A percentile compares a stretch with the other conserved stretches of the same genome.
Evolutionary conservation across 2,888 invertebrate genomes (phyloP).

Genomic region (Tillus elongatus): DNA sequence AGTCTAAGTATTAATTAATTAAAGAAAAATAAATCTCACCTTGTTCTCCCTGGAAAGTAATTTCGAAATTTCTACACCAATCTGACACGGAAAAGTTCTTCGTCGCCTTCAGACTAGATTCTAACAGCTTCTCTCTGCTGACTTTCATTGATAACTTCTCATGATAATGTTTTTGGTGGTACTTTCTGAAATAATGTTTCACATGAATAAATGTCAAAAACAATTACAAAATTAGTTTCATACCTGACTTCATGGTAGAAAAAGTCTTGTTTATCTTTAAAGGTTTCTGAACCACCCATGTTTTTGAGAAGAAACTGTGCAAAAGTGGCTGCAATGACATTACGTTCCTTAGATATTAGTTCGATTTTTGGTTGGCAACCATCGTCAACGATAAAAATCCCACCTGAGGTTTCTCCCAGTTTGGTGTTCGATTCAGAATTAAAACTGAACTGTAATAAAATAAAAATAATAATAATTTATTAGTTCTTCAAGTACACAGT

Average conservation of each 20-base stretch:
- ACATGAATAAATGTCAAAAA: too few species aligned
- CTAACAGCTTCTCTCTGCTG: constrained; percentile 68
- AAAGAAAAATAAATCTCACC: too few species aligned
- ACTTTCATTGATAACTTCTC: constrained; percentile 78
- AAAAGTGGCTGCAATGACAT: constrained; percentile 87
- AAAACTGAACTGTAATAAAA: constrained; percentile 55
- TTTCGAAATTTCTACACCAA: constrained; percentile 92
- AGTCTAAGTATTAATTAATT: too few species aligned
- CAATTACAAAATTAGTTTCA: too few species aligned
- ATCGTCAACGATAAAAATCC: constrained; percentile 78
- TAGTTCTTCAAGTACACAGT: too few species aligned
- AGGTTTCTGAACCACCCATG: constrained; percentile 91
- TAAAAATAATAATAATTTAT: not conserved
- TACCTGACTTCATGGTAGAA: constrained; percentile 64
- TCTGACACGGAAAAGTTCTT: constrained; percentile 78
- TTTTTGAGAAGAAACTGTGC: constrained; percentile 85
- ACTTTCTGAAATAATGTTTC: constrained; percentile 67
- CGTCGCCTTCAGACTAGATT: constrained; percentile 77
- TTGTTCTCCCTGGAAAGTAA: constrained; percentile 88
- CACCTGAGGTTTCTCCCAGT: constrained; percentile 44
- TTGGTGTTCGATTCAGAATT: constrained; percentile 46
- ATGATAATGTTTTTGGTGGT: constrained; percentile 79
- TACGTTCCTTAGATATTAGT: constrained; percentile 73
- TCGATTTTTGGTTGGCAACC: constrained; percentile 82
- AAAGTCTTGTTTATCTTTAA: constrained; percentile 74